Conservation (phyloP, 2,888 invertebrate genomes). For the Hylaea fasciaria region DNA sequence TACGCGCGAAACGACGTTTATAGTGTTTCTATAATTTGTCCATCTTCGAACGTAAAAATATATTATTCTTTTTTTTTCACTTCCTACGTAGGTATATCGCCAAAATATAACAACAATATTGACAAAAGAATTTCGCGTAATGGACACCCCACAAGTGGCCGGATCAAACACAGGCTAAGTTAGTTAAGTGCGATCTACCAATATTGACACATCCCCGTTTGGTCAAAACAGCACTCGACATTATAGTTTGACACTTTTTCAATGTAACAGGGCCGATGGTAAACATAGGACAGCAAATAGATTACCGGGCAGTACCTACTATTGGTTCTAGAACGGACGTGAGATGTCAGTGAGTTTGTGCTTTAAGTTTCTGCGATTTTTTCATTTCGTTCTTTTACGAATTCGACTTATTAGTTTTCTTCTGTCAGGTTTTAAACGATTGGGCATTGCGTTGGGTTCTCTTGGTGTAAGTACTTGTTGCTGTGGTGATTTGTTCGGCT, state of each 20-base stretch:
- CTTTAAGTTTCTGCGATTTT: too few relatives aligned
- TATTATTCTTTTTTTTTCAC: too few relatives aligned
- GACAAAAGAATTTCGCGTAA: neutral
- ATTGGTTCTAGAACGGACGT: slow-evolving; percentile 12
- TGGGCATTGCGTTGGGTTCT: too few relatives aligned
- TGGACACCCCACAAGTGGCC: slow-evolving; percentile 19
- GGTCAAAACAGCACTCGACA: slow-evolving; percentile 57
- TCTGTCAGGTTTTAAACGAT: too few relatives aligned
- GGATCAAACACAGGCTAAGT: slow-evolving; percentile 43
- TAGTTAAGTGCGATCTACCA: slow-evolving; percentile 59
- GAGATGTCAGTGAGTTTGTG: neutral
- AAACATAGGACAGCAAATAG: slow-evolving; percentile 66
- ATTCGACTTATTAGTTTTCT: too few relatives aligned
- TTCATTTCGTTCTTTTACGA: neutral
- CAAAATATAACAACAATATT: too few relatives aligned
- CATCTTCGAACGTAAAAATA: too few relatives aligned
- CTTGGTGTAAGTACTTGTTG: too few relatives aligned
- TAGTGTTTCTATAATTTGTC: too few relatives aligned
- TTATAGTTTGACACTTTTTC: slow-evolving; percentile 64
- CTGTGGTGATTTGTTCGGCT: too few relatives aligned
- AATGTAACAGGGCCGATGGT: slow-evolving; percentile 54
- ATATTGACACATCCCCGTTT: slow-evolving; percentile 64
- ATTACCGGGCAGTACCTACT: slow-evolving; percentile 47
- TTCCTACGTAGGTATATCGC: too few relatives aligned
- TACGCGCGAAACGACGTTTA: too few relatives aligned